Percentiles rank a stretch among this genome's conserved stretches.
Conservation (phyloP, 2,888 invertebrate genomes). For the Luperina testacea region DNA sequence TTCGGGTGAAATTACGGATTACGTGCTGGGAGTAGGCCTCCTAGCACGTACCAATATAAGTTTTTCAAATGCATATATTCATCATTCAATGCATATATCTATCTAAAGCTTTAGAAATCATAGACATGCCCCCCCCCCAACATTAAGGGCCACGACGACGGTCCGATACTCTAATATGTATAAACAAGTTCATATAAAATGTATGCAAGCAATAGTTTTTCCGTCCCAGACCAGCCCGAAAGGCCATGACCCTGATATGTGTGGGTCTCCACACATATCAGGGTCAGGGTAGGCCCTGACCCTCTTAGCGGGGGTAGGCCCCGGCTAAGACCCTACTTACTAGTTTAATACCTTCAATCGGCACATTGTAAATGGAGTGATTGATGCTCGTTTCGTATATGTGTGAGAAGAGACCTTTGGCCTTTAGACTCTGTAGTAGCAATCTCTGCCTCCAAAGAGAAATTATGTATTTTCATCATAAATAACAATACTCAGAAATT, state of each 20-base stretch:
- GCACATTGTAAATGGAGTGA: not conserved
- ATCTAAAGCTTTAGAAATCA: not conserved
- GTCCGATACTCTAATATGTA: too few relatives aligned
- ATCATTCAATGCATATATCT: too few relatives aligned
- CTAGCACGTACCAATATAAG: not conserved
- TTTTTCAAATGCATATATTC: not conserved
- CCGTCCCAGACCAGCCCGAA: not conserved
- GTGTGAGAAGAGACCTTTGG: not conserved
- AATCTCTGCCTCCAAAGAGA: slow-evolving; percentile 3
- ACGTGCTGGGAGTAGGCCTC: not conserved
- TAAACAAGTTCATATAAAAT: not conserved
- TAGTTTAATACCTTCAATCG: not conserved
- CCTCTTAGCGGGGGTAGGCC: too few relatives aligned
- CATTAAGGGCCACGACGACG: not conserved
- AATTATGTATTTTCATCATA: slow-evolving; percentile 18
- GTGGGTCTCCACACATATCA: not conserved
- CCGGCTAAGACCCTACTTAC: not conserved
- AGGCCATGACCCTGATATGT: not conserved
- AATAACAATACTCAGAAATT: slow-evolving; percentile 33
- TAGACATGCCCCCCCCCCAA: not conserved
- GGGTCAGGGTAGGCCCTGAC: too few relatives aligned
- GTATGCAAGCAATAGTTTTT: not conserved
- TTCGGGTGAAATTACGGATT: not conserved
- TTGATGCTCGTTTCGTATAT: not conserved
- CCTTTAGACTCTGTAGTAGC: not conserved